Evolutionary conservation across 2,888 invertebrate genomes (phyloP).

Genomic region (Drosophila meridionalis): DNA sequence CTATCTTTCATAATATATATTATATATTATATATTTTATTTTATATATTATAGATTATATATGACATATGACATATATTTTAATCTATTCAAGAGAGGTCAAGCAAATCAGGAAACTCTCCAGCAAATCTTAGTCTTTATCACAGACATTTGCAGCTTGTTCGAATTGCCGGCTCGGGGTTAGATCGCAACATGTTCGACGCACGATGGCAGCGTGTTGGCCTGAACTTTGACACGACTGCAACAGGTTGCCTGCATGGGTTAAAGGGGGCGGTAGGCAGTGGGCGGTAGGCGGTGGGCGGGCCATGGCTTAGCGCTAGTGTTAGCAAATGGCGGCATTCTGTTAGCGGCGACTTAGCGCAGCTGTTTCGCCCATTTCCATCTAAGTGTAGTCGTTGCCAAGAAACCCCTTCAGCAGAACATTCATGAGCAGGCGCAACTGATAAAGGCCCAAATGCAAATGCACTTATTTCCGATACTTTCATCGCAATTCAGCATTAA

Average conservation of each 20-base stretch:
- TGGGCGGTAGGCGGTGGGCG: background rate
- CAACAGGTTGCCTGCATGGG: constrained; percentile 43
- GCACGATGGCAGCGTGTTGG: constrained; percentile 21
- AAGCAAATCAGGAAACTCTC: background rate
- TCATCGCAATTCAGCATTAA: background rate
- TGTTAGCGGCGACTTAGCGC: constrained; percentile 17
- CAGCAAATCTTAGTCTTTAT: background rate
- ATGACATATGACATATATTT: too few species aligned
- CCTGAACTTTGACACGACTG: constrained; percentile 50
- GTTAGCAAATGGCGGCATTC: constrained; percentile 12
- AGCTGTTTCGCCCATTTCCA: constrained; percentile 38
- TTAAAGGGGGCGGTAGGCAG: background rate
- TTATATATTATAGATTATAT: too few species aligned
- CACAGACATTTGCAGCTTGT: background rate
- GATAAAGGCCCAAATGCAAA: constrained; percentile 4
- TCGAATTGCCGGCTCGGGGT: constrained; percentile 13
- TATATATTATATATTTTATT: too few species aligned
- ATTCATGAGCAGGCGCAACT: background rate
- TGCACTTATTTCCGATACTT: background rate
- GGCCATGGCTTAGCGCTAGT: background rate
- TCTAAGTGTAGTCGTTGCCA: constrained; percentile 7
- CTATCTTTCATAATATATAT: too few species aligned
- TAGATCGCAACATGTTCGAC: constrained; percentile 38
- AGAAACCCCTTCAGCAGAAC: constrained; percentile 1
- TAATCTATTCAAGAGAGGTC: background rate